These are phyloP conservation scores for Achatina immaculata DNA, from an alignment of 1,140 invertebrate species.

Conservation along the genomic window DNA sequence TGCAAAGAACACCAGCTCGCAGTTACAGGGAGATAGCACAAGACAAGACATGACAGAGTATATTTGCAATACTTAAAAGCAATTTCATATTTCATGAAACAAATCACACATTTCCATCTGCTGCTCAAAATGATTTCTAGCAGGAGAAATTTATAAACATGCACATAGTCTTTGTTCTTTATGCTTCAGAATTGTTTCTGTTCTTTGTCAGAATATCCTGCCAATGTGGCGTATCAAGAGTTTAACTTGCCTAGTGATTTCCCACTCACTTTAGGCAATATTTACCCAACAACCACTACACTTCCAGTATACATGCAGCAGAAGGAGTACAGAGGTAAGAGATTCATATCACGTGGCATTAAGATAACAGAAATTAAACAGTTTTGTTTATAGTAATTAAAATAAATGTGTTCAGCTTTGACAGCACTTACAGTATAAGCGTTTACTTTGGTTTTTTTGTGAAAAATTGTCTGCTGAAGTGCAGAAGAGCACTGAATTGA, in stretches of 20 bases:
- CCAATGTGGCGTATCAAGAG: constrained; percentile 70
- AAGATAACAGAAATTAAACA: neutral
- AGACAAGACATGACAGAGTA: too few species aligned
- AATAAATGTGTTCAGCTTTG: neutral
- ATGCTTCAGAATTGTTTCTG: too few species aligned
- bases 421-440: neutral
- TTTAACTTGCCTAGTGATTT: constrained; percentile 61
- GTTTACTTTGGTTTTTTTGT: neutral
- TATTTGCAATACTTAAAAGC: too few species aligned
- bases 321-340: constrained; percentile 37
- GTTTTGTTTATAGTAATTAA: neutral
- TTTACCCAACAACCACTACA: constrained; percentile 61
- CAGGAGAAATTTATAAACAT: too few species aligned
- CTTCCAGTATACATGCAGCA: constrained; percentile 12
- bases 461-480: neutral
- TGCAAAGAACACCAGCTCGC: too few species aligned
- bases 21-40: too few species aligned
- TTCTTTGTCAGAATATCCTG: constrained; percentile 52
- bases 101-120: too few species aligned
- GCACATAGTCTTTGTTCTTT: too few species aligned
- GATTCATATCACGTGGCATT: neutral
- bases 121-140: too few species aligned
- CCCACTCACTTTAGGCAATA: constrained; percentile 59
- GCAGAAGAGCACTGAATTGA: neutral
- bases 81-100: too few species aligned